Base-by-base conservation (phyloP, 2,113 vertebrate genomes). In the Ctenomys sociabilis region DNA sequence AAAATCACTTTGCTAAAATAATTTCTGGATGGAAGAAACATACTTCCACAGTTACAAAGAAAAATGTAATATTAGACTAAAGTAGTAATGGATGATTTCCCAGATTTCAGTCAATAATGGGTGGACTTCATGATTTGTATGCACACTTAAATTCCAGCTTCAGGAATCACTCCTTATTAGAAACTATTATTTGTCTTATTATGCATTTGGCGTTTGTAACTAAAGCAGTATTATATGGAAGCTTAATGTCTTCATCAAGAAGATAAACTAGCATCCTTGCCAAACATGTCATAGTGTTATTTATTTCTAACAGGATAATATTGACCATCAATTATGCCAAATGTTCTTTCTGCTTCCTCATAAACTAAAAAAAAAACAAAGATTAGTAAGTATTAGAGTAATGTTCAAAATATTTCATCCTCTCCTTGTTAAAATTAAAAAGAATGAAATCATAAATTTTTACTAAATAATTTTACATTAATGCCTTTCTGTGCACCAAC, bases 361-460 rank as follows among this genome's bases (percentile, higher is more conserved):
- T 9, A 52, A 8, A 85, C 63, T 95, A 64, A 89, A 88, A 59
- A 59, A 91, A 93, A 64, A 89, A 88, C 52, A 59, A 91, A 93
- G 16, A 61, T 77, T 75, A 54, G 40, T 19, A 85, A 68, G 40
- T 35, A 37, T 84, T 78, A 84, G 26, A 12, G 19, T 57, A 63
- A 91, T 70, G 26, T 77, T 91, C 70, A 77, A 96, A 77, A 0
- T 7, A 81, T 64, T 9, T 81, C 28, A 35, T 5, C 45, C 54
- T 78, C 19, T 80, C 32, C 22, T 86, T 91, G 32, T 91, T 81
- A 94, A 95, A 91, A 68, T 40, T 43, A 87, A 40, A 90, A 88
- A 77, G 16, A 64, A 2, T 81, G 8, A 85, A 94, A 63, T 92
- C 77, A 75, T 11, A 49, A 49, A 81, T 91, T 93, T 84, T 77